Evolutionary conservation across 2,113 vertebrate genomes (phyloP).

Genomic region (Fulmarus glacialis): DNA sequence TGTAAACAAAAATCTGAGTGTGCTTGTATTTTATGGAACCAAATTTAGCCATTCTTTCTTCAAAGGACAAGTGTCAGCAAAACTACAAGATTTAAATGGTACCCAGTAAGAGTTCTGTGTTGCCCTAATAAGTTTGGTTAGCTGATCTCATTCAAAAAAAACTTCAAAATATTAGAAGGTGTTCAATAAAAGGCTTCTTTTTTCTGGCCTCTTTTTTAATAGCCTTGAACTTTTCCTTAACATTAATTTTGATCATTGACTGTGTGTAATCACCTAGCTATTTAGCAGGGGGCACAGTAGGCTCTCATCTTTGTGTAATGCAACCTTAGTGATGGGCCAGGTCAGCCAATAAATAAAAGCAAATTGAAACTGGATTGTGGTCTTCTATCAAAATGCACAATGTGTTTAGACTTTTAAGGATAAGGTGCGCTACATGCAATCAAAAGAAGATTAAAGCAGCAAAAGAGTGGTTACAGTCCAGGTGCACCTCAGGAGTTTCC

Average conservation of each 20-base stretch:
- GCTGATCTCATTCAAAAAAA: background rate
- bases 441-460: background rate
- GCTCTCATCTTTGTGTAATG: background rate
- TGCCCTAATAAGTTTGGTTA: background rate
- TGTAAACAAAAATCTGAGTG: background rate
- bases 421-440: background rate
- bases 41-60: background rate
- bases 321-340: background rate
- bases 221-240: background rate
- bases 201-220: background rate
- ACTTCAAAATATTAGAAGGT: background rate
- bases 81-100: background rate
- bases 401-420: background rate
- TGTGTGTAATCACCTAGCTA: background rate
- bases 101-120: background rate
- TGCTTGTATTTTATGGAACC: background rate
- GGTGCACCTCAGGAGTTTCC: background rate
- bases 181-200: background rate
- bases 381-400: background rate
- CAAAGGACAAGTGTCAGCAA: background rate
- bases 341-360: conserved; percentile 13
- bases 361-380: background rate
- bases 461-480: background rate
- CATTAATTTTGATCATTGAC: background rate
- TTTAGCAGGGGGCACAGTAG: background rate